Evolutionary conservation across 2,797 vertebrate species (phyloP).

Genomic region (Melopsittacus undulatus): DNA sequence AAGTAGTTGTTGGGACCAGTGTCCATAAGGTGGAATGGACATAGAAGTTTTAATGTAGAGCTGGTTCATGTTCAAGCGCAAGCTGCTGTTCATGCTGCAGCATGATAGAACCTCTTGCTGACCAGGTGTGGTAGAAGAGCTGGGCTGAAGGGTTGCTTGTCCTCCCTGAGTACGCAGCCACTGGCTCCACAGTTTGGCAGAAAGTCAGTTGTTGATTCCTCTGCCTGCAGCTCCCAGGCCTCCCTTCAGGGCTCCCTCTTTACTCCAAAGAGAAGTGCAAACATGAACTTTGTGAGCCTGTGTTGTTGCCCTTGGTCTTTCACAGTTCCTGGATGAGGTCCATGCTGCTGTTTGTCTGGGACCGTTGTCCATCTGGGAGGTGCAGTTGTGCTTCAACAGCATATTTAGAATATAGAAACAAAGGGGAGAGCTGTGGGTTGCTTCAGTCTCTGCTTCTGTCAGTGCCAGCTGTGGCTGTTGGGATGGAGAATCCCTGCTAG

Average conservation of each 20-base stretch:
- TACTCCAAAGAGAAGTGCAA: background rate
- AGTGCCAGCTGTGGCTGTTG: background rate
- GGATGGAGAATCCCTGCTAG: background rate
- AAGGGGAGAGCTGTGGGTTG: background rate
- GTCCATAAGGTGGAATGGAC: background rate
- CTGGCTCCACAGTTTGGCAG: background rate
- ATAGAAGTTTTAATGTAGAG: background rate
- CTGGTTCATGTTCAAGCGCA: accelerated
- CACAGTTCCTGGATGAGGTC: background rate
- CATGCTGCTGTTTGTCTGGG: background rate
- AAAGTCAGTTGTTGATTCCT: background rate
- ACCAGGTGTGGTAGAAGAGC: background rate
- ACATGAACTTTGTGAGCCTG: background rate
- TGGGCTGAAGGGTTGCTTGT: background rate
- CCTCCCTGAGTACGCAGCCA: background rate
- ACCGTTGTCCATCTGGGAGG: background rate
- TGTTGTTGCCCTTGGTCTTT: background rate
- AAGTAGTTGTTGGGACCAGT: background rate
- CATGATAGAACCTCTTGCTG: background rate
- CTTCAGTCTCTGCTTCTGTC: background rate
- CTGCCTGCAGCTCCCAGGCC: background rate
- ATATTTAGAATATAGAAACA: background rate
- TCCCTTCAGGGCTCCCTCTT: background rate
- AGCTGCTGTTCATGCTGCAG: background rate
- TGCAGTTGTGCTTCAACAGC: background rate